Conservation (phyloP, 2,797 vertebrate species). For the Sebastes cheni region DNA sequence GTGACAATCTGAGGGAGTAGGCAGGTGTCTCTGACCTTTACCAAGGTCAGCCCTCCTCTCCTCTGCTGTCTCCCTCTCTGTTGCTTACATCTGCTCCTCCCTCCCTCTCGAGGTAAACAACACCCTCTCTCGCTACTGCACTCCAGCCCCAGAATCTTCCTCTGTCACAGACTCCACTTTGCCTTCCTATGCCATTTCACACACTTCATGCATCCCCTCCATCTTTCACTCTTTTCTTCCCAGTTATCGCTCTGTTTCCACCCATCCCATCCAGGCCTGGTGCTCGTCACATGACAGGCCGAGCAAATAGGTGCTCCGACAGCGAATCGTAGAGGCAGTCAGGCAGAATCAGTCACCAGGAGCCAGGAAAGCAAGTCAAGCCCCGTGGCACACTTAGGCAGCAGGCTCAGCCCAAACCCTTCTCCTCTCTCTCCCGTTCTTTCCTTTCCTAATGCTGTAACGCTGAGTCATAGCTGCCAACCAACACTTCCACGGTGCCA, state of each 20-base stretch:
- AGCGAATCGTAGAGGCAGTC: conserved; percentile 33
- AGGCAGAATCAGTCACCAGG: conserved; percentile 50
- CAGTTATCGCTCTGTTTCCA: conserved; percentile 7
- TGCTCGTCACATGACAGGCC: background rate
- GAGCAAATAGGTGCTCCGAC: conserved; percentile 35
- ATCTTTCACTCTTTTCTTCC: conserved; percentile 17
- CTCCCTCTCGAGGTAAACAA: conserved; percentile 60
- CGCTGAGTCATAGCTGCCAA: conserved; percentile 85
- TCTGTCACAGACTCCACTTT: conserved; percentile 29
- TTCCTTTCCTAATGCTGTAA: conserved; percentile 71
- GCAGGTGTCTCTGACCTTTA: conserved; percentile 86
- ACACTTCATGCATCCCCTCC: conserved; percentile 7
- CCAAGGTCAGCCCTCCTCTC: conserved; percentile 82
- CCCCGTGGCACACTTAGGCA: conserved; percentile 67
- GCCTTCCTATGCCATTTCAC: conserved; percentile 9
- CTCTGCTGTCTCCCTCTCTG: conserved; percentile 39
- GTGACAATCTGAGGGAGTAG: conserved; percentile 84
- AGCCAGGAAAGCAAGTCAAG: conserved; percentile 46
- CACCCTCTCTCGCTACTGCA: conserved; percentile 16
- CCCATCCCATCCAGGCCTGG: background rate
- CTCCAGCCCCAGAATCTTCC: conserved; percentile 33
- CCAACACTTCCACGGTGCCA: conserved; percentile 77
- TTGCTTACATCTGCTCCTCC: conserved; percentile 40
- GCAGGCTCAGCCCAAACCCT: conserved; percentile 54
- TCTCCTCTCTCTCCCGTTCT: conserved; percentile 36